Conservation (phyloP, 1,140 invertebrate species). For the Drosophila jambulina region DNA sequence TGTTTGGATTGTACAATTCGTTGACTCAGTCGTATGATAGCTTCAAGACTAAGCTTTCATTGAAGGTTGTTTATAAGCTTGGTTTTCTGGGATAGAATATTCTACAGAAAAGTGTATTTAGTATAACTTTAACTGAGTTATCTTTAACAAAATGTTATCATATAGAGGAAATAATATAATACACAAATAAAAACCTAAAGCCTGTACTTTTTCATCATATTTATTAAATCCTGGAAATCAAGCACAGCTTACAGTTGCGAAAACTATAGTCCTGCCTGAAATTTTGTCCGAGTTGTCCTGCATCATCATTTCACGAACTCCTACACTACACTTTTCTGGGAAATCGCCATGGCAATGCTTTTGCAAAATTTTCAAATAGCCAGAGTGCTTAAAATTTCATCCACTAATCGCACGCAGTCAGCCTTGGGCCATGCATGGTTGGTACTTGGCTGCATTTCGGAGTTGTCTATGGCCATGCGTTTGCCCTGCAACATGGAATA, state of each 20-base stretch:
- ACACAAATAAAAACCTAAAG: neutral
- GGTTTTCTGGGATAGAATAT: neutral
- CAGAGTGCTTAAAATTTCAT: conserved; percentile 18
- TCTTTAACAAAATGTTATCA: too few species aligned
- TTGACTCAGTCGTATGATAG: neutral
- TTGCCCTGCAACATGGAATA: conserved; percentile 8
- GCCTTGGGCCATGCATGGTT: neutral
- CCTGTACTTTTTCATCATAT: neutral
- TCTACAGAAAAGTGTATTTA: neutral
- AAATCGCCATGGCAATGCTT: neutral
- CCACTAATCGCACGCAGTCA: conserved; percentile 1
- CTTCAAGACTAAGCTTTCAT: neutral
- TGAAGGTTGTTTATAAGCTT: neutral
- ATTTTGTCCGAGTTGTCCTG: neutral
- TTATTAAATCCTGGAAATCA: neutral
- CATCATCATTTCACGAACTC: neutral
- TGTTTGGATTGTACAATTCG: conserved; percentile 5
- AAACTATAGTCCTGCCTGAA: neutral
- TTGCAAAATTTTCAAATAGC: neutral
- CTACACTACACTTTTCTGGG: neutral
- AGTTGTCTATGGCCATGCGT: neutral
- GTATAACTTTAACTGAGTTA: neutral
- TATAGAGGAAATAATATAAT: too few species aligned
- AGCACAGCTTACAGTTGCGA: neutral
- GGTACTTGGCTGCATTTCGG: neutral